Base-by-base conservation (phyloP, 2,797 vertebrate species). In the Steatocranus sp. region DNA sequence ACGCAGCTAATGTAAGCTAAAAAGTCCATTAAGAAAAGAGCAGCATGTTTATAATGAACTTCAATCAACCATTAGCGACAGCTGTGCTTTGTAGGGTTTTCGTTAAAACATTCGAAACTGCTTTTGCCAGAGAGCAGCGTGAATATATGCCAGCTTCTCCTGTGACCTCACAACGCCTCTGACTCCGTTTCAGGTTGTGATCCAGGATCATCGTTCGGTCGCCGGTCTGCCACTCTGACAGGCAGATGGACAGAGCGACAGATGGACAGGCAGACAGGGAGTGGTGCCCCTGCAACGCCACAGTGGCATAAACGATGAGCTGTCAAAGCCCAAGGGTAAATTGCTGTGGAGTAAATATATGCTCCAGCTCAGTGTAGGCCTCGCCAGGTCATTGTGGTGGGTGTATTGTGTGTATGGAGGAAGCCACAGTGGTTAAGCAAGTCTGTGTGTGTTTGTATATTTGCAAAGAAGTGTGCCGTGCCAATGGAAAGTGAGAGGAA, bases 291-390 rank as follows among this genome's bases (percentile, higher is more conserved):
- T 84, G 84, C 84, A 84, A 82, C 15, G 85, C 92, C 93, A 91
- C 89, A 91, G 87, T 92, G 89, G 92, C 90, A 91, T 87, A 94
- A 93, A 92, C 89, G 68, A 92, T 94, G 92, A 94, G 89, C 88
- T 93, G 93, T 94, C 89, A 88, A 93, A 94, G 85, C 90, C 87
- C 81, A 76, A 83, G 86, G 81, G 84, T 94, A 94, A 93, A 93
- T 94, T 93, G 89, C 91, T 93, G 92, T 88, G 91, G 89, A 91
- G 90, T 93, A 94, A 95, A 92, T 94, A 94, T 89, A 94, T 15
- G 78, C 86, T 91, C 23, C 82, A 83, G 87, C 82, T 56, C 85
- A 66, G 89, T 76, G 88, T 51, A 70, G 90, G 89, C 80, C 80
- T 74, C 6, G 68, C 82, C 91, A 91, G 91, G 90, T 94, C 94